These are phyloP conservation scores for Dendronephthya gigantea DNA, from an alignment of 64 coral and sea anemone species.

Conservation along the genomic window DNA sequence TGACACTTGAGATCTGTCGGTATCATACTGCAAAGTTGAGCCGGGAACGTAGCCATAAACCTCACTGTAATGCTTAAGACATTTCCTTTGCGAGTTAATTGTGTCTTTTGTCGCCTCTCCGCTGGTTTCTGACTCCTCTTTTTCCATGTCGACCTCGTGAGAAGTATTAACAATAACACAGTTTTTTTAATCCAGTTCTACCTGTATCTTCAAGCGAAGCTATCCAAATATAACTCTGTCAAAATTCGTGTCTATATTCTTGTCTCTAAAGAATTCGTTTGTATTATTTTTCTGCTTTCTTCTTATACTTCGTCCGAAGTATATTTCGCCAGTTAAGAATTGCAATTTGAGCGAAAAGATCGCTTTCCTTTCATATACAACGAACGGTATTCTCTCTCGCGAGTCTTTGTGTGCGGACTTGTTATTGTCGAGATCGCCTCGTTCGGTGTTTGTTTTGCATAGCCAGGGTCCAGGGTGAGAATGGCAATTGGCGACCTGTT, in stretches of 20 bases:
- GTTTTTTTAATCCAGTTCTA: too few species aligned
- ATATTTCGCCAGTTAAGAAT: neutral
- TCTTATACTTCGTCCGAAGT: neutral
- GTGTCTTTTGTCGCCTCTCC: neutral
- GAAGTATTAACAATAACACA: too few species aligned
- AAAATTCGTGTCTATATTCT: neutral
- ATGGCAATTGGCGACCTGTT: neutral
- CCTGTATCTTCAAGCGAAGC: too few species aligned
- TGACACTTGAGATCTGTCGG: neutral
- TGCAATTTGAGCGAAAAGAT: neutral
- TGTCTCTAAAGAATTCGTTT: too few species aligned
- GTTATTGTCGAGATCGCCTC: neutral
- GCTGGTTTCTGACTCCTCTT: neutral
- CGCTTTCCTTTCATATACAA: neutral
- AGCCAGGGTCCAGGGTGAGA: neutral
- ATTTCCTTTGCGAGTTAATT: neutral
- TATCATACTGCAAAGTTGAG: constrained; percentile 1
- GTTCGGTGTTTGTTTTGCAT: neutral
- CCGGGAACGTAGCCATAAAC: neutral
- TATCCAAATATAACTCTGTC: too few species aligned
- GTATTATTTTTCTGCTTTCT: neutral
- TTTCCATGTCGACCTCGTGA: neutral
- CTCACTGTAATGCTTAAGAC: neutral
- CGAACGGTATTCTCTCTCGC: neutral
- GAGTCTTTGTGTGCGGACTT: neutral